Percentiles rank a stretch among this genome's conserved stretches.
Evolutionary conservation across 2,888 invertebrate species (phyloP).

Genomic region (Apotomis turbidana): DNA sequence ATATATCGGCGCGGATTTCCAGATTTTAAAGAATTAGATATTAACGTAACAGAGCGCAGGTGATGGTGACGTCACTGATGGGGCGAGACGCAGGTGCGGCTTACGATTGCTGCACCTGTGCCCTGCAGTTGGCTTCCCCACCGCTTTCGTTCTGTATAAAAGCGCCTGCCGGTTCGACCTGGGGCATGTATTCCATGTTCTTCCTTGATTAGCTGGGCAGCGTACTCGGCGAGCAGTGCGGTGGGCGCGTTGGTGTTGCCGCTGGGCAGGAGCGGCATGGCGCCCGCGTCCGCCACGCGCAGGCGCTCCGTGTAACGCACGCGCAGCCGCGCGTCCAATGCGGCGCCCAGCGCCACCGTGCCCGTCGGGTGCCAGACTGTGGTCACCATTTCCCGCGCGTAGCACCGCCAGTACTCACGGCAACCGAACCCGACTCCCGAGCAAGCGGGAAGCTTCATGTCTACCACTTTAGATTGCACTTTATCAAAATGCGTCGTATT

Average conservation of each 20-base stretch:
- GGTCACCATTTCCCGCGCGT: constrained; percentile 74
- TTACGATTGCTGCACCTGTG: no score
- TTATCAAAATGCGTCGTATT: constrained; percentile 1
- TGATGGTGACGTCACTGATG: no score
- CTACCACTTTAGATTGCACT: constrained; percentile 51
- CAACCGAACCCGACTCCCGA: constrained; percentile 61
- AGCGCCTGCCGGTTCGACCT: no score
- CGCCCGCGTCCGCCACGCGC: constrained; percentile 53
- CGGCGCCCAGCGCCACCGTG: constrained; percentile 49
- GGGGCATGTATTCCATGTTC: no score
- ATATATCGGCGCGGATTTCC: no score
- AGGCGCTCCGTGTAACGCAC: constrained; percentile 50
- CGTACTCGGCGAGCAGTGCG: constrained; percentile 53
- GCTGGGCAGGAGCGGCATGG: constrained; percentile 50
- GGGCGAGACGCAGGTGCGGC: no score
- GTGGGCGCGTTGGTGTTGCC: constrained; percentile 52
- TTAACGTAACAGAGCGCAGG: no score
- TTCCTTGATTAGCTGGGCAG: constrained; percentile 43
- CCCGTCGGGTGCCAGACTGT: constrained; percentile 82
- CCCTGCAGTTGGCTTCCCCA: no score
- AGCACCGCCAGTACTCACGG: constrained; percentile 83
- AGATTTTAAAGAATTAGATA: no score
- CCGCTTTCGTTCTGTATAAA: no score
- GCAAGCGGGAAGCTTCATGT: constrained; percentile 59
- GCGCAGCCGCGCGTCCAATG: constrained; percentile 48